phyloP scores from a whole-genome alignment of 2,888 invertebrate species.

The Limnephilus marmoratus region DNA sequence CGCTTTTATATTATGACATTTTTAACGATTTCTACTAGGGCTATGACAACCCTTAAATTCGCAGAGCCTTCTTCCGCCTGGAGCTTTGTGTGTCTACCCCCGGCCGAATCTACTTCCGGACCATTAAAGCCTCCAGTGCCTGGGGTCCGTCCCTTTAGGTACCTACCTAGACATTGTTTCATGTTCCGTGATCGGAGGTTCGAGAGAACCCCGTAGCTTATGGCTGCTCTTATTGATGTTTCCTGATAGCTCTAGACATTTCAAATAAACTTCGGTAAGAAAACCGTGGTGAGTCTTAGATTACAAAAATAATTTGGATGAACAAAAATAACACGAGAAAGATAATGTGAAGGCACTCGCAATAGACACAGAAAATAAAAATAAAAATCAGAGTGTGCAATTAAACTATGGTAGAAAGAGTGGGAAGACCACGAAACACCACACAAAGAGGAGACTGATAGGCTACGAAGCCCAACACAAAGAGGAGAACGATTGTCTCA shows the following conservation, averaged over 20 bases:
- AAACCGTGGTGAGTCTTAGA: background rate
- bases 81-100: slow-evolving; percentile 19
- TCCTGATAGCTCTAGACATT: background rate
- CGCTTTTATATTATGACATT: background rate
- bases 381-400: no score
- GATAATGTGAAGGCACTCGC: background rate
- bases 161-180: background rate
- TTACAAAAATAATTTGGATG: background rate
- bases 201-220: background rate
- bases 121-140: slow-evolving; percentile 14
- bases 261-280: background rate
- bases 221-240: background rate
- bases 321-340: background rate
- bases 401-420: no score
- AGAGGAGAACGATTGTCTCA: no score
- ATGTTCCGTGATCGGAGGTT: background rate
- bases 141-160: background rate
- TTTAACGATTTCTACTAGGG: slow-evolving; percentile 5
- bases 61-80: slow-evolving; percentile 6
- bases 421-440: no score
- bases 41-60: slow-evolving; percentile 26
- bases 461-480: no score
- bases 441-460: no score
- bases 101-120: slow-evolving; percentile 23
- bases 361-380: no score